Evolutionary conservation across 1,140 invertebrate species (phyloP).

Genomic region (Proctacanthus coquilletti): DNA sequence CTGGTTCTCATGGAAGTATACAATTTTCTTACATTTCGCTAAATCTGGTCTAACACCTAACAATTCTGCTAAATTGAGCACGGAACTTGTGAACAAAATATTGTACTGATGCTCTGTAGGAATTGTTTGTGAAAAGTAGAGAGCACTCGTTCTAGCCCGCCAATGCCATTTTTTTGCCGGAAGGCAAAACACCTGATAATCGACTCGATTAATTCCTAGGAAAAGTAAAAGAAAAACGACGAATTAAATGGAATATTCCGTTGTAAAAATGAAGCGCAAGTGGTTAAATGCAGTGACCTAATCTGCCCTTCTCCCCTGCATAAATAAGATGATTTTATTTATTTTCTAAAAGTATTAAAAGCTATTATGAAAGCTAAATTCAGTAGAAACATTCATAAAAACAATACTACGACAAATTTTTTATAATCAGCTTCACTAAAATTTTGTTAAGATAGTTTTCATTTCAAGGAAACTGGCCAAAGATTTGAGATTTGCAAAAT

Average conservation of each 20-base stretch:
- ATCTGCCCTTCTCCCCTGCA: no score
- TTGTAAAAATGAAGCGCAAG: no score
- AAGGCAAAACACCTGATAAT: constrained; percentile 37
- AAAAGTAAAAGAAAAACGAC: constrained; percentile 3
- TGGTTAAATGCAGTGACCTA: no score
- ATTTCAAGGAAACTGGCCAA: no score
- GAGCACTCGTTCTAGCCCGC: constrained; percentile 49
- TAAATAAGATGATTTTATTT: not conserved
- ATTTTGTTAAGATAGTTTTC: no score
- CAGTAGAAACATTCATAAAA: no score
- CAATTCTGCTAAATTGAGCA: constrained; percentile 54
- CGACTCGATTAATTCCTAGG: constrained; percentile 17
- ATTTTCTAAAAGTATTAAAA: not conserved
- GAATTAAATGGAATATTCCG: no score
- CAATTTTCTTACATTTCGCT: constrained; percentile 39
- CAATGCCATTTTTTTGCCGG: constrained; percentile 67
- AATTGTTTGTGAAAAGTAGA: constrained; percentile 45
- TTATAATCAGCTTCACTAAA: no score
- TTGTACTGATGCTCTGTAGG: constrained; percentile 36
- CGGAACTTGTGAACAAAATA: constrained; percentile 52
- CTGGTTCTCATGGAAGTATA: constrained; percentile 74
- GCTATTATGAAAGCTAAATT: constrained; percentile 2
- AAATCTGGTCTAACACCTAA: constrained; percentile 50
- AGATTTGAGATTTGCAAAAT: no score
- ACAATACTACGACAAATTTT: no score